phyloP scores from a whole-genome alignment of 1,140 invertebrate species.

The Magallana gigas region DNA sequence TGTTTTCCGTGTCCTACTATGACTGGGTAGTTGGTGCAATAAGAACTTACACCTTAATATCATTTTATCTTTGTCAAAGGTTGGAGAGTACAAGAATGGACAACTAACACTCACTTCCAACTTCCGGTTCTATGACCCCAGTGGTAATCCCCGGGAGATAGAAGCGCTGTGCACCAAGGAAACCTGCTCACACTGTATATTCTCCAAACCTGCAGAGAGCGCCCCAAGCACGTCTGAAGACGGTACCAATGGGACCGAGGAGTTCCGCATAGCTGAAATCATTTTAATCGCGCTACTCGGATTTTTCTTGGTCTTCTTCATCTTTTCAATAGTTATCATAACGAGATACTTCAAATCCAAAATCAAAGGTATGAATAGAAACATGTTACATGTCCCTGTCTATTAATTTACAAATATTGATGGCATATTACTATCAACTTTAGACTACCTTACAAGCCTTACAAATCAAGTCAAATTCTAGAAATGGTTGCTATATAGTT shows the following conservation, averaged over 20 bases:
- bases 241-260: background rate
- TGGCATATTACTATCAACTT: too few species aligned
- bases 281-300: constrained; percentile 61
- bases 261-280: constrained; percentile 56
- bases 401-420: too few species aligned
- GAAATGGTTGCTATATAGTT: too few species aligned
- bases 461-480: too few species aligned
- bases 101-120: constrained; percentile 37
- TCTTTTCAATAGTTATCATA: constrained; percentile 53
- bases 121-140: constrained; percentile 51
- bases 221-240: background rate
- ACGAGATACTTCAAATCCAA: constrained; percentile 59
- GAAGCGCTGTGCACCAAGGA: constrained; percentile 44
- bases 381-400: too few species aligned
- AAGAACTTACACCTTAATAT: too few species aligned
- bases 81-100: constrained; percentile 61
- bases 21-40: too few species aligned
- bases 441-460: too few species aligned
- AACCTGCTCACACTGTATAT: constrained; percentile 49
- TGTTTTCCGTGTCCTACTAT: background rate
- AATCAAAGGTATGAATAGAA: constrained; percentile 53
- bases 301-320: constrained; percentile 54
- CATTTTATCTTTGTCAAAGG: constrained; percentile 48
- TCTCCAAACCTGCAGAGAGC: constrained; percentile 13
- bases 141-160: constrained; percentile 32